Conservation (phyloP, 2,888 invertebrate species). For the Brachynemurus nebulosus region DNA sequence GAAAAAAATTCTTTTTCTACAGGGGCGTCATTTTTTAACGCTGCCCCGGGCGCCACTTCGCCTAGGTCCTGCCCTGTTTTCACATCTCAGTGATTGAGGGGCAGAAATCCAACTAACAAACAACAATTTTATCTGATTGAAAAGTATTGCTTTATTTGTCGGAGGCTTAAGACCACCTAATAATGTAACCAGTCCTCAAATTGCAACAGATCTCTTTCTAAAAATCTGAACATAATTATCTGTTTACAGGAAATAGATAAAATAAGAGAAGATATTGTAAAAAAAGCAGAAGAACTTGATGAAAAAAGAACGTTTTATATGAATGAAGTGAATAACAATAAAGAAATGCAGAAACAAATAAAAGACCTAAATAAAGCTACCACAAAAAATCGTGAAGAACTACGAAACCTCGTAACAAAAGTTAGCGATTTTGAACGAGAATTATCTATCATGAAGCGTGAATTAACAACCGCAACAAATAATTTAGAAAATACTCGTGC, state of each 20-base stretch:
- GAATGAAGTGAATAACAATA: slow-evolving; percentile 44
- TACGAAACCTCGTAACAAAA: not conserved
- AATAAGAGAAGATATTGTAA: slow-evolving; percentile 25
- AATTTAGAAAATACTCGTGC: slow-evolving; percentile 26
- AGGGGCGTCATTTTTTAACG: no score
- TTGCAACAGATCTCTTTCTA: no score
- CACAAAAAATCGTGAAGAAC: slow-evolving; percentile 24
- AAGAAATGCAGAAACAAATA: slow-evolving; percentile 32
- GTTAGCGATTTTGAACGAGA: not conserved
- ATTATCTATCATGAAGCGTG: slow-evolving; percentile 33
- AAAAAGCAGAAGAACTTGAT: slow-evolving; percentile 37
- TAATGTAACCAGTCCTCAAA: no score
- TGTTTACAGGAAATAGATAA: slow-evolving; percentile 19
- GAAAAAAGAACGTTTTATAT: slow-evolving; percentile 46
- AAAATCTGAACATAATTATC: no score
- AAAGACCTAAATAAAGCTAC: slow-evolving; percentile 29
- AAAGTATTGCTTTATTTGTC: no score
- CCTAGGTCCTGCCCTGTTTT: no score
- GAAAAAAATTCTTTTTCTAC: no score
- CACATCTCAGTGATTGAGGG: no score
- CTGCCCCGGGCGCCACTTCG: no score
- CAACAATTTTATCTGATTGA: no score
- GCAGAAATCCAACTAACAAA: no score
- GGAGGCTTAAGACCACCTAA: no score
- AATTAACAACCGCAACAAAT: slow-evolving; percentile 32